Conservation (phyloP, 2,888 invertebrate species). For the Hypsopygia costalis region DNA sequence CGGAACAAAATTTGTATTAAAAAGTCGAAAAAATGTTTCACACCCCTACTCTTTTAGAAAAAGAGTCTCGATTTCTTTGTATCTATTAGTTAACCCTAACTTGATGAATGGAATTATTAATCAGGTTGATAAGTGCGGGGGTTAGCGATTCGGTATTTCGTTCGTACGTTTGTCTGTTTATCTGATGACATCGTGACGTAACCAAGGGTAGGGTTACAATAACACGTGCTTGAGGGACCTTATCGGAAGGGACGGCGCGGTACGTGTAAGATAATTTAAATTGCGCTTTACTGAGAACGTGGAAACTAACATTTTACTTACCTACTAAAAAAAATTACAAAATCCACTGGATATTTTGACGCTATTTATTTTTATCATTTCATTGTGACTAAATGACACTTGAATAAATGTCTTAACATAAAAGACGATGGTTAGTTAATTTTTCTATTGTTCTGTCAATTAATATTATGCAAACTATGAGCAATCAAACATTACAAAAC, state of each 20-base stretch:
- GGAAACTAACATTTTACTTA: constrained; percentile 2
- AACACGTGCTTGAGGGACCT: constrained; percentile 38
- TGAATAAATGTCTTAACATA: too few species aligned
- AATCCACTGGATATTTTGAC: too few species aligned
- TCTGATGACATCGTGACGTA: constrained; percentile 39
- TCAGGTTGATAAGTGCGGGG: constrained; percentile 44
- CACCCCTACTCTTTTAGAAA: too few species aligned
- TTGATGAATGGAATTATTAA: constrained; percentile 49
- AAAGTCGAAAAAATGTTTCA: too few species aligned
- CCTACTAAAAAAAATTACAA: background rate
- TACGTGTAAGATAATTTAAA: constrained; percentile 27
- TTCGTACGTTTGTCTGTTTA: constrained; percentile 42
- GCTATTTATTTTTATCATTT: too few species aligned
- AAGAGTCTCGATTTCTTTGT: background rate
- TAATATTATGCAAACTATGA: too few species aligned
- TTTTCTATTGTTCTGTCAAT: too few species aligned
- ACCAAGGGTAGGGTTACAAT: constrained; percentile 30
- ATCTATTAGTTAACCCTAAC: constrained; percentile 31
- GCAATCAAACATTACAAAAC: too few species aligned
- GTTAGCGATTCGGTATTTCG: constrained; percentile 26
- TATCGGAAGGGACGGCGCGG: constrained; percentile 33
- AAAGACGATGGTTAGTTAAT: too few species aligned
- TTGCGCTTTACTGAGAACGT: constrained; percentile 7
- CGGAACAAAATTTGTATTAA: too few species aligned
- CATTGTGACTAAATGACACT: too few species aligned